Evolutionary conservation across 1,140 invertebrate genomes (phyloP).

Genomic region (Diploscapter pachys): DNA sequence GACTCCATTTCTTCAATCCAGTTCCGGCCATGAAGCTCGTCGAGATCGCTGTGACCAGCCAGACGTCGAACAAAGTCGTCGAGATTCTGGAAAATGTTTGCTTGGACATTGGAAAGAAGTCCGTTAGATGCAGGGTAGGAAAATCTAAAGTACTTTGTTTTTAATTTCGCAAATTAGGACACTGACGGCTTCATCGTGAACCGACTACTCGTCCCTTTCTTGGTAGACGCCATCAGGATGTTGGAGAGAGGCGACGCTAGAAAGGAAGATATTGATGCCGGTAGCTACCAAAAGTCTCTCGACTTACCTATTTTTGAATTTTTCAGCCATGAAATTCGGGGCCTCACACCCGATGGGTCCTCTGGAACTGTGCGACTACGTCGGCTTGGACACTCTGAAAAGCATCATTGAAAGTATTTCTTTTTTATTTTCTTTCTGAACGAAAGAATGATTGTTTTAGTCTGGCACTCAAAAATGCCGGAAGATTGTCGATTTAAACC

Average conservation of each 20-base stretch:
- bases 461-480: conserved; percentile 76
- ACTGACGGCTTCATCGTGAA: conserved; percentile 83
- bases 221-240: conserved; percentile 73
- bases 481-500: conserved; percentile 74
- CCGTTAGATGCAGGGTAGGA: conserved; percentile 73
- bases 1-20: conserved; percentile 87
- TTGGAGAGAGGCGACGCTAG: conserved; percentile 71
- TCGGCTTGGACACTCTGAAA: conserved; percentile 66
- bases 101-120: conserved; percentile 73
- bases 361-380: conserved; percentile 65
- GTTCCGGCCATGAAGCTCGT: conserved; percentile 85
- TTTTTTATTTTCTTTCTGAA: neutral
- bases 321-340: conserved; percentile 65
- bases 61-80: conserved; percentile 75
- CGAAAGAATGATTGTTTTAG: conserved; percentile 59
- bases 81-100: conserved; percentile 73
- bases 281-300: no score
- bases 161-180: conserved; percentile 63
- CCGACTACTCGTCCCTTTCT: conserved; percentile 74
- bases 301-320: no score
- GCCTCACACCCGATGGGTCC: conserved; percentile 67
- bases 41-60: conserved; percentile 55
- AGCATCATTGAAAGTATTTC: conserved; percentile 65
- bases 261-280: conserved; percentile 61
- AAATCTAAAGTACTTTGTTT: neutral